These are phyloP conservation scores for Andrena cerasifolii DNA, from an alignment of 1,140 invertebrate genomes.

Conservation along the genomic window DNA sequence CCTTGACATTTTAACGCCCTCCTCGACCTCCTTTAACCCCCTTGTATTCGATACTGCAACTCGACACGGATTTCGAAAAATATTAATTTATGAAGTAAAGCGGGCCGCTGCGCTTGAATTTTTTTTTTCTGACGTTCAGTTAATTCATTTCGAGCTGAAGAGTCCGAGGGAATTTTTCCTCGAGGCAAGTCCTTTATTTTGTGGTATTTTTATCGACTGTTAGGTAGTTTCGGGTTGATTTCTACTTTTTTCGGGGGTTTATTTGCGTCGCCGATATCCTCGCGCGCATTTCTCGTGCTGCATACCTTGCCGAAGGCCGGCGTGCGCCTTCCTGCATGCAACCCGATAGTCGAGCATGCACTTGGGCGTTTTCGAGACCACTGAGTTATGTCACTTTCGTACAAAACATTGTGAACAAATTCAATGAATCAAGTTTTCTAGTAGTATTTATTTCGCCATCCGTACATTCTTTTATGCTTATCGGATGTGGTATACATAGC, in stretches of 20 bases:
- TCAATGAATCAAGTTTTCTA: too few species aligned
- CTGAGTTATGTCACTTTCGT: too few species aligned
- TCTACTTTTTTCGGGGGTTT: background rate
- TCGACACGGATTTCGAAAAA: background rate
- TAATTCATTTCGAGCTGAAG: background rate
- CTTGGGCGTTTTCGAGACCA: background rate
- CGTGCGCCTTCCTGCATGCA: constrained; percentile 49
- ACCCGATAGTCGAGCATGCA: constrained; percentile 35
- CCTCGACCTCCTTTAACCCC: background rate
- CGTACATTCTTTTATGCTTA: too few species aligned
- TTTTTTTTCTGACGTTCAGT: too few species aligned
- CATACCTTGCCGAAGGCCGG: constrained; percentile 21
- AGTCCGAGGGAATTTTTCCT: background rate
- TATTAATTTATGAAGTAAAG: too few species aligned
- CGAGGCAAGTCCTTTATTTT: background rate
- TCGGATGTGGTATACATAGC: too few species aligned
- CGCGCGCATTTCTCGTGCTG: background rate
- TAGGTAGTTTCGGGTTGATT: background rate
- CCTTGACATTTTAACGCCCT: constrained; percentile 1
- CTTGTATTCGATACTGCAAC: background rate
- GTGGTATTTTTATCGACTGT: background rate
- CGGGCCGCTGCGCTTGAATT: too few species aligned
- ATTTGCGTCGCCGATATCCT: constrained; percentile 23
- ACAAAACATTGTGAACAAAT: too few species aligned
- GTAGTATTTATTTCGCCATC: too few species aligned